Percentiles rank a stretch among this genome's conserved stretches.
phyloP scores from a whole-genome alignment of 2,113 vertebrate species.

The Takifugu flavidus region DNA sequence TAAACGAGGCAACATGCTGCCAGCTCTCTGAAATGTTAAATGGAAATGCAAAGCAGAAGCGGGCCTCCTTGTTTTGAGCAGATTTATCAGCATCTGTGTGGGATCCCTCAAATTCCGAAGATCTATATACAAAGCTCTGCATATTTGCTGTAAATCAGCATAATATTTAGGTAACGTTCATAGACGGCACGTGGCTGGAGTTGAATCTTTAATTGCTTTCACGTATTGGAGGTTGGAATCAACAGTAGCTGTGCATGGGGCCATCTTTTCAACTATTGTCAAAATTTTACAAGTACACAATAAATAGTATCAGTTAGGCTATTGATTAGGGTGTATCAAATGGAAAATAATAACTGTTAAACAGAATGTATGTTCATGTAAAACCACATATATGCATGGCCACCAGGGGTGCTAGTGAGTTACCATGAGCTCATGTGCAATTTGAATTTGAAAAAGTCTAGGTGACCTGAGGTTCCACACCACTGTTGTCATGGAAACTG shows the following conservation, averaged over 20 bases:
- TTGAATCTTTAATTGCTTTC: conserved; percentile 43
- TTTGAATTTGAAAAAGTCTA: too few species aligned
- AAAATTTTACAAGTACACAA: background rate
- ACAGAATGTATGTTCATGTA: too few species aligned
- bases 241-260: conserved; percentile 28
- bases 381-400: too few species aligned
- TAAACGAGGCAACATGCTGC: conserved; percentile 72
- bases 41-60: conserved; percentile 79
- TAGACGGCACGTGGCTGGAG: conserved; percentile 40
- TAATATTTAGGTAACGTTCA: conserved; percentile 62
- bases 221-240: conserved; percentile 30
- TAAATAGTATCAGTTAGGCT: background rate
- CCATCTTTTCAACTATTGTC: background rate
- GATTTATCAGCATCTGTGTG: conserved; percentile 77
- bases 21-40: conserved; percentile 79
- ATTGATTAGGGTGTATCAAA: too few species aligned
- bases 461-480: too few species aligned
- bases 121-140: conserved; percentile 60
- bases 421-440: too few species aligned
- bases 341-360: too few species aligned
- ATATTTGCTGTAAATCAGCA: conserved; percentile 66
- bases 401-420: too few species aligned
- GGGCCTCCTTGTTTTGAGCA: conserved; percentile 70
- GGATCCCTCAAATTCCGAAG: conserved; percentile 62
- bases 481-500: too few species aligned